Evolutionary conservation across 2,113 vertebrate species (phyloP), one percentile per base, ranked within the genome.

Genomic region (Campylorhamphus procurvoides): DNA sequence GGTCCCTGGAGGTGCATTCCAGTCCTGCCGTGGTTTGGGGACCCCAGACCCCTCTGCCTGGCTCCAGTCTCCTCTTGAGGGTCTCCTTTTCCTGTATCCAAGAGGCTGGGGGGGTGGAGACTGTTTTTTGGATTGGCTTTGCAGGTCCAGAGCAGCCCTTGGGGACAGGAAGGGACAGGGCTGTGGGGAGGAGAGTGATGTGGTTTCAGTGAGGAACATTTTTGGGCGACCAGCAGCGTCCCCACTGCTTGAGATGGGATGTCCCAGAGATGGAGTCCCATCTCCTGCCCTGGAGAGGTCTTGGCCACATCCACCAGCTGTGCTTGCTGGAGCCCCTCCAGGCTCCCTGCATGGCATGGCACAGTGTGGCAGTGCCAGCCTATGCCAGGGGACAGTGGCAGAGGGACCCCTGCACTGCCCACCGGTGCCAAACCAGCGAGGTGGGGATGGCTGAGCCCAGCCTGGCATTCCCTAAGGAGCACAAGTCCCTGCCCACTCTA

Each of bases 251-350:
- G 59, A 18, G 42, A 8, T 0, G 0, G n/a, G 5, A 5, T 0
- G 16, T 33, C 15, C 29, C 77, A 10, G 44, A 22, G 10, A 28
- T 12, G 62, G 46, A 8, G 18, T 58, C 37, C 29, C 56, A 47
- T n/a, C 33, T 40, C 22, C 64, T 40, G 8, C 27, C 20, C 33
- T 27, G 47, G 17, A 33, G 58, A 27, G 3, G 28, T 9, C 28
- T 12, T 0, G 1, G 25, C 17, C 23, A 1, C 39, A 9, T 62
- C 62, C 52, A 1, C 6, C 50, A 0, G 0, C 4, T 10, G 18
- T 16, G 44, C 46, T 10, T 14, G 0, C 4, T 10, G 33, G 2
- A 47, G 40, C 22, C 24, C 9, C 60, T 27, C 37, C 37, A 13
- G 37, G 29, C 22, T 19, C 40, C 42, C 52, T 3, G 0, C 4